Conservation (phyloP, 2,888 invertebrate genomes). For the Nymphalis polychloros region DNA sequence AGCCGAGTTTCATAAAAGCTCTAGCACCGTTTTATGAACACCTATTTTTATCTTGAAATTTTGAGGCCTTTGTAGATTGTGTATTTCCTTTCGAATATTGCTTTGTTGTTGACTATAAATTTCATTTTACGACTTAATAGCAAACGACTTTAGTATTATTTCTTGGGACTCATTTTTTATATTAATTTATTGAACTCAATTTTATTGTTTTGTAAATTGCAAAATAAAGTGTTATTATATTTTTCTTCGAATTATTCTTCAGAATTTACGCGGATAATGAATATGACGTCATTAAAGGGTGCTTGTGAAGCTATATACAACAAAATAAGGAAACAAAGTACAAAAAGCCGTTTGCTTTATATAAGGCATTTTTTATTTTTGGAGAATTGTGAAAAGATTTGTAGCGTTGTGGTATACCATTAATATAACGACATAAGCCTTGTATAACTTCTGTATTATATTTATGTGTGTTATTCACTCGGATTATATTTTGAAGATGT, state of each 20-base stretch:
- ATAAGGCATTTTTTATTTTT: too few relatives aligned
- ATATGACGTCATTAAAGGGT: too few relatives aligned
- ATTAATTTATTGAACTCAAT: background rate
- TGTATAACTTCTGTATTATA: too few relatives aligned
- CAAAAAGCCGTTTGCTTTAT: too few relatives aligned
- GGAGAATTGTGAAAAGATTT: too few relatives aligned
- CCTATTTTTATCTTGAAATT: constrained; percentile 39
- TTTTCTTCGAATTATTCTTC: background rate
- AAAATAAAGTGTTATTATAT: background rate
- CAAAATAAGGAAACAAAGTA: too few relatives aligned
- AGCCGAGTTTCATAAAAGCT: constrained; percentile 44
- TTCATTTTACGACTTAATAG: constrained; percentile 32
- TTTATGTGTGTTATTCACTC: too few relatives aligned
- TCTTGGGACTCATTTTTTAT: constrained; percentile 22
- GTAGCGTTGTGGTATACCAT: too few relatives aligned
- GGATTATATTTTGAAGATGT: too few relatives aligned
- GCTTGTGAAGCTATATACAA: too few relatives aligned
- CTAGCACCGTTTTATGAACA: constrained; percentile 41
- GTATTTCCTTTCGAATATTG: constrained; percentile 34
- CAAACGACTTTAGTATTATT: constrained; percentile 21
- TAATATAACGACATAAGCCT: too few relatives aligned
- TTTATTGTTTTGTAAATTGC: background rate
- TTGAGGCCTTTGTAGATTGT: constrained; percentile 33
- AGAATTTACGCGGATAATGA: too few relatives aligned
- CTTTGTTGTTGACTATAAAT: constrained; percentile 36